Conservation (phyloP, 2,797 vertebrate species). For the Mus caroli region DNA sequence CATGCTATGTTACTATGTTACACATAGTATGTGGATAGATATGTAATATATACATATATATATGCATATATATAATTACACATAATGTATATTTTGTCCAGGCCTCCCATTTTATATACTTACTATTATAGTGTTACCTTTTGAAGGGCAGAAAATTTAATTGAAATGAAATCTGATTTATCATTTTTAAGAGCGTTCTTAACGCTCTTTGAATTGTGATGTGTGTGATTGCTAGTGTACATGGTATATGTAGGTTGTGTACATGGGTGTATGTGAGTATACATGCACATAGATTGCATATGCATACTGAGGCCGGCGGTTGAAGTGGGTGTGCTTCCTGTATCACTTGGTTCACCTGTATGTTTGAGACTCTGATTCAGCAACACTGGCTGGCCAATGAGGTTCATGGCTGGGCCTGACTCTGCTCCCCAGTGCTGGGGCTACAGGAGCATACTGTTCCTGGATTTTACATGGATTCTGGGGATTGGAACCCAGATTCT, state of each 20-base stretch:
- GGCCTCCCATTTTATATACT: background rate
- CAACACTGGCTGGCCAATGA: background rate
- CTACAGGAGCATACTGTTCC: background rate
- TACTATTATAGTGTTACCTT: constrained; percentile 28
- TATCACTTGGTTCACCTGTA: background rate
- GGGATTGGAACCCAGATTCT: background rate
- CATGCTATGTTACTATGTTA: background rate
- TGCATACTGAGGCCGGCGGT: background rate
- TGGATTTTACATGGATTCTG: background rate
- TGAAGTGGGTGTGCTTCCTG: background rate
- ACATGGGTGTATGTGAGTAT: background rate
- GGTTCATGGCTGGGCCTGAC: background rate
- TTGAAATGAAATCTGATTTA: background rate
- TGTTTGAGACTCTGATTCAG: background rate
- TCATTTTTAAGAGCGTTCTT: no score
- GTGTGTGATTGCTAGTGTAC: background rate
- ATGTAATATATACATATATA: background rate
- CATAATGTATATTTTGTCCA: background rate
- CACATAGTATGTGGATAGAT: background rate
- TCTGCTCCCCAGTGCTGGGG: background rate
- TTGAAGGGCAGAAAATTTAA: constrained; percentile 54
- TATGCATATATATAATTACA: background rate
- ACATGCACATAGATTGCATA: no score
- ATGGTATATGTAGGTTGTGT: no score
- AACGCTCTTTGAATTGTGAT: background rate